These are phyloP conservation scores for Tenthredo mesomela DNA, from an alignment of 2,888 invertebrate species.

Conservation along the genomic window DNA sequence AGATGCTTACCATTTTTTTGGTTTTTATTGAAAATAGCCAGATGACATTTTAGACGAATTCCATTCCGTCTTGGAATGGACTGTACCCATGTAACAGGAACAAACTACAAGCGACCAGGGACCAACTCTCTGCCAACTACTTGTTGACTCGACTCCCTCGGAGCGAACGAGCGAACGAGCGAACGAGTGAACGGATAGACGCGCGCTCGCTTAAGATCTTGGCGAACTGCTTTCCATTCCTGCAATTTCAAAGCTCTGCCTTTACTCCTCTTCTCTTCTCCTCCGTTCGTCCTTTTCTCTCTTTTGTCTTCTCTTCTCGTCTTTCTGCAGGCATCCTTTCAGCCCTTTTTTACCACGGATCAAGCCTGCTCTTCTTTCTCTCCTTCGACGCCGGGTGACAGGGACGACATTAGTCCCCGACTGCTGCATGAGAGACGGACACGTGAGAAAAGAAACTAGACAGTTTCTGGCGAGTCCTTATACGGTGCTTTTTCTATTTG, in stretches of 20 bases:
- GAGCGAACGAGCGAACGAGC: slow-evolving; percentile 44
- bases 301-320: background rate
- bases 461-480: slow-evolving; percentile 48
- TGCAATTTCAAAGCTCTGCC: slow-evolving; percentile 63
- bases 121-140: slow-evolving; percentile 65
- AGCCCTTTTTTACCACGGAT: background rate
- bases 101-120: slow-evolving; percentile 58
- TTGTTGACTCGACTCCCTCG: slow-evolving; percentile 64
- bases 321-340: background rate
- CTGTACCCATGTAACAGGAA: slow-evolving; percentile 49
- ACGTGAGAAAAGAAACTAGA: slow-evolving; percentile 54
- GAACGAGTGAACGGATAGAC: slow-evolving; percentile 47
- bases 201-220: slow-evolving; percentile 47
- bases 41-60: background rate
- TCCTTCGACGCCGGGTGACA: slow-evolving; percentile 36
- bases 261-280: background rate
- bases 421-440: slow-evolving; percentile 32
- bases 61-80: background rate
- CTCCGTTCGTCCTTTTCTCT: background rate
- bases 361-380: slow-evolving; percentile 22
- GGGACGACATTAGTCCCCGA: slow-evolving; percentile 45
- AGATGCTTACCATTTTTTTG: too few relatives aligned
- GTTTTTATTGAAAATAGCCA: background rate
- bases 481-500: slow-evolving; percentile 52
- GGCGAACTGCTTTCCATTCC: slow-evolving; percentile 67